Evolutionary conservation across 2,888 invertebrate genomes (phyloP).

Genomic region (Cerastis rubricosa): DNA sequence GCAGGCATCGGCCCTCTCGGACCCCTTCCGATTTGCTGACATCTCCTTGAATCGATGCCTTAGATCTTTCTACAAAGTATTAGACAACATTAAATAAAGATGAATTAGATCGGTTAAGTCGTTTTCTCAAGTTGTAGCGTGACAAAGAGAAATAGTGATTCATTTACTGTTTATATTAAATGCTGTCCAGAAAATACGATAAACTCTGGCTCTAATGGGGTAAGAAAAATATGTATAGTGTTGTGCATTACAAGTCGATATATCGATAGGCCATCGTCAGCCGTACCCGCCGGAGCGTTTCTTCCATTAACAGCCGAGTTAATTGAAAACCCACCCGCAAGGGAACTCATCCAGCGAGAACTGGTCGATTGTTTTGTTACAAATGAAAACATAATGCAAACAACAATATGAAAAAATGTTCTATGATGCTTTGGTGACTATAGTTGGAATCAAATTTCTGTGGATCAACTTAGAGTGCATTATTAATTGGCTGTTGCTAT

Average conservation of each 20-base stretch:
- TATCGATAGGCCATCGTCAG: constrained; percentile 57
- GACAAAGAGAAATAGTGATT: no score
- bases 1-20: no score
- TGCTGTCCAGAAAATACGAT: no score
- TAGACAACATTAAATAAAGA: no score
- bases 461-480: constrained; percentile 11
- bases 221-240: constrained; percentile 54
- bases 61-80: no score
- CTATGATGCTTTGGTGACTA: constrained; percentile 18
- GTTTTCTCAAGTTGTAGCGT: no score
- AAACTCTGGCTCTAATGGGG: not conserved
- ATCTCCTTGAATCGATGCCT: no score
- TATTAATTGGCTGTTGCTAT: not conserved
- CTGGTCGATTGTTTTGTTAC: constrained; percentile 63
- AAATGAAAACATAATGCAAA: constrained; percentile 66
- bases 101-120: no score
- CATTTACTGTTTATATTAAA: no score
- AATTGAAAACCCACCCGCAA: constrained; percentile 71
- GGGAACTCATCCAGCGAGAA: constrained; percentile 60
- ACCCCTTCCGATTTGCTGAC: no score
- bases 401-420: constrained; percentile 42
- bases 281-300: constrained; percentile 64
- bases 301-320: constrained; percentile 71
- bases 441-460: constrained; percentile 13
- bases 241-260: constrained; percentile 51